phyloP scores from a whole-genome alignment of 1,140 invertebrate species.

The Babylonia areolata region DNA sequence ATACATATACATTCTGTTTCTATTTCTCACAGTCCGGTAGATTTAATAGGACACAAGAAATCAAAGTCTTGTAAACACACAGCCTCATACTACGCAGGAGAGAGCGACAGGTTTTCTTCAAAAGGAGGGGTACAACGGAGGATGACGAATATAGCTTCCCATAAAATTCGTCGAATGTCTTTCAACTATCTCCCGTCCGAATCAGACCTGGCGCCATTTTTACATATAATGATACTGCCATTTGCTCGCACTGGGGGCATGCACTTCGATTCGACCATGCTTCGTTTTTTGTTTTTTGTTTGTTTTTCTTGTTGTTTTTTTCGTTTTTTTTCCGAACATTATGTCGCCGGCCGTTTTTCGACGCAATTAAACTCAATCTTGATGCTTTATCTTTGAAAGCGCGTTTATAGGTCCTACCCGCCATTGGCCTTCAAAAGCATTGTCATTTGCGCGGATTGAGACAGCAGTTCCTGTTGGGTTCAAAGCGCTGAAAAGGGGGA shows the following conservation, averaged over 20 bases:
- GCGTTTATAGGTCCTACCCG: background rate
- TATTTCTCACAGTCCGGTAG: no score
- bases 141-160: no score
- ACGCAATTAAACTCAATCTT: constrained; percentile 21
- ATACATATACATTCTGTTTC: no score
- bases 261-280: background rate
- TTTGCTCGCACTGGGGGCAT: background rate
- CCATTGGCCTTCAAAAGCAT: background rate
- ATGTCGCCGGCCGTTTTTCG: background rate
- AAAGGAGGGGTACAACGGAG: background rate
- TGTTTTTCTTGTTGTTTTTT: no score
- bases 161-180: background rate
- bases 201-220: background rate
- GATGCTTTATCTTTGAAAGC: constrained; percentile 17
- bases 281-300: no score
- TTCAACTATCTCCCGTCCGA: background rate
- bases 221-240: background rate
- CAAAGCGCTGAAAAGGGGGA: background rate
- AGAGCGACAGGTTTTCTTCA: background rate
- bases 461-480: background rate
- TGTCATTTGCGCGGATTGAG: constrained; percentile 21
- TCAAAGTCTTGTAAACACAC: background rate
- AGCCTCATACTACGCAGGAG: background rate
- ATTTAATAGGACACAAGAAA: no score
- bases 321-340: background rate